phyloP scores from a whole-genome alignment of 2,113 vertebrate species.

The Catharus bicknelli region DNA sequence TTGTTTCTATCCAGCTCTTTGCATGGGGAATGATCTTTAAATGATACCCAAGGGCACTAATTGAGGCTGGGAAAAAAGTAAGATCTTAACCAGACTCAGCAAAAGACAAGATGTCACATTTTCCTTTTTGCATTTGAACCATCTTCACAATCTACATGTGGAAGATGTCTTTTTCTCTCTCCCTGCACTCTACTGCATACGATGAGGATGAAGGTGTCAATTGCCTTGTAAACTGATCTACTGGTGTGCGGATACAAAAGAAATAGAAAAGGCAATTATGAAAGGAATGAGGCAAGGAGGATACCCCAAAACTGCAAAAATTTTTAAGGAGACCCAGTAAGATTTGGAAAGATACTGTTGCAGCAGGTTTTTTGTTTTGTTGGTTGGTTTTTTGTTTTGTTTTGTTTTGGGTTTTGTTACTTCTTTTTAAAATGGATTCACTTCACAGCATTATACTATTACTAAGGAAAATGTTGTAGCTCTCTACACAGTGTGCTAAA shows the following conservation, averaged over 20 bases:
- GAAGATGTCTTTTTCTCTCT: not conserved
- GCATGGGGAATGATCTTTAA: not conserved
- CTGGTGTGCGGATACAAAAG: not conserved
- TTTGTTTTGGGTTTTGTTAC: not conserved
- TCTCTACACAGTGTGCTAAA: not conserved
- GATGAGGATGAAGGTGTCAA: not conserved
- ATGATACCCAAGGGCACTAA: not conserved
- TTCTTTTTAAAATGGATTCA: not conserved
- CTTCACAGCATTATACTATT: not conserved
- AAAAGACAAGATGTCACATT: not conserved
- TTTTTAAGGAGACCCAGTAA: accelerated
- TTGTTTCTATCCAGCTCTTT: not conserved
- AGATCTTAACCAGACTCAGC: not conserved
- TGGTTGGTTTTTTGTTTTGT: not conserved
- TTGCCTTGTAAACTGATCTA: not conserved
- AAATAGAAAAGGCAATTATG: not conserved
- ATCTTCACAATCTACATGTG: not conserved
- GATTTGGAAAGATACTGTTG: not conserved
- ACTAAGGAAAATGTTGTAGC: not conserved
- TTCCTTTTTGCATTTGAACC: not conserved
- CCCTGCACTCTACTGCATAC: not conserved
- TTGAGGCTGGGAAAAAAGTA: not conserved
- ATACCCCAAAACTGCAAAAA: not conserved
- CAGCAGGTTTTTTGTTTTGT: not conserved
- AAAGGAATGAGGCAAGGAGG: not conserved